Conservation (phyloP, 2,797 vertebrate species). For the Sibirionetta formosa region DNA sequence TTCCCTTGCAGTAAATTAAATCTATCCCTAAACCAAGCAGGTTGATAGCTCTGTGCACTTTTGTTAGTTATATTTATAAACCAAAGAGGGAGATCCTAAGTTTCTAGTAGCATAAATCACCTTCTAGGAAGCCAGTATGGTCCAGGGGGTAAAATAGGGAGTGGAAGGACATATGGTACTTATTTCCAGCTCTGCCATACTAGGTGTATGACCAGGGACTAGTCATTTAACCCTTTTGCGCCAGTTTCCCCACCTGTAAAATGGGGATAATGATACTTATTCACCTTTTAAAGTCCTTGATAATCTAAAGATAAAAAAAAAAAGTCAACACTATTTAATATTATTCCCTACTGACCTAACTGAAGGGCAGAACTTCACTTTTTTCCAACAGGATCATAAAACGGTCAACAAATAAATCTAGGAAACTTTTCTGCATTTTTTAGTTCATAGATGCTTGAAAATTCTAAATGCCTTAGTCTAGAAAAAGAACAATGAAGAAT, state of each 20-base stretch:
- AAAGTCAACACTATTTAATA: background rate
- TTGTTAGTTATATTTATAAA: background rate
- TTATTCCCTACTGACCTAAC: background rate
- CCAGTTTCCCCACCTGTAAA: background rate
- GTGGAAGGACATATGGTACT: background rate
- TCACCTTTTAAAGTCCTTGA: background rate
- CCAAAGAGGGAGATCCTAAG: background rate
- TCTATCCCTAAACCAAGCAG: background rate
- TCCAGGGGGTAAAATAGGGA: background rate
- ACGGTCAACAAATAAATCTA: background rate
- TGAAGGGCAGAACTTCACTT: background rate
- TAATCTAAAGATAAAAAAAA: background rate
- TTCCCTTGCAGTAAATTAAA: background rate
- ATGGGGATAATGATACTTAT: background rate
- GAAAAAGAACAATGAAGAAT: background rate
- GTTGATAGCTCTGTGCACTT: background rate
- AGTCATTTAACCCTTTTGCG: background rate
- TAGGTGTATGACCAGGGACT: background rate
- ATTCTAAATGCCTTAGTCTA: constrained; percentile 9
- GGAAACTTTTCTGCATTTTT: constrained; percentile 7
- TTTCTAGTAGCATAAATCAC: background rate
- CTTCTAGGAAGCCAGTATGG: background rate
- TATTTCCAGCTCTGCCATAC: constrained; percentile 16
- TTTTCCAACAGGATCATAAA: background rate
- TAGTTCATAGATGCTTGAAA: background rate